A percentile compares a stretch with the other conserved stretches of the same genome.
Evolutionary conservation across 2,888 invertebrate genomes (phyloP).

Genomic region (Orchesellides sinensis): DNA sequence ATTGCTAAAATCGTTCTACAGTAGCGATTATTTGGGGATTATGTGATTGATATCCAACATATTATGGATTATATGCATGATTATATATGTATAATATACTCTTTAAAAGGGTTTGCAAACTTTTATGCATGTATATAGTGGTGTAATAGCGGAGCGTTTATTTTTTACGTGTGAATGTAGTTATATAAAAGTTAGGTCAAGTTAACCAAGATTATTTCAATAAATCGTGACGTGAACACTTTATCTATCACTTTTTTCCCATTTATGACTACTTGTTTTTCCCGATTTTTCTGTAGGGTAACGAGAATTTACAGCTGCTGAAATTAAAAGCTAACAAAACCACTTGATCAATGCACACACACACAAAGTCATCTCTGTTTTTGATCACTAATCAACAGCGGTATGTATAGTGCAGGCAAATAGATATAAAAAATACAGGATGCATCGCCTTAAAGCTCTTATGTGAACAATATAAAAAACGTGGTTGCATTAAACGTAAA

Average conservation of each 20-base stretch:
- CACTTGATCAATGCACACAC: neutral
- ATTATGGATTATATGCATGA: too few species aligned
- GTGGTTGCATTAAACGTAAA: too few species aligned
- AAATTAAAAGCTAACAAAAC: slow-evolving; percentile 34
- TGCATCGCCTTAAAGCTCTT: too few species aligned
- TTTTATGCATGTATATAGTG: too few species aligned
- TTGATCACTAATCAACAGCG: neutral
- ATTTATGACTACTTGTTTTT: slow-evolving; percentile 65
- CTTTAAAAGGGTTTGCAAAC: too few species aligned
- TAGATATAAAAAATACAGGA: too few species aligned
- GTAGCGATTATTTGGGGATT: too few species aligned
- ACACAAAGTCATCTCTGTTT: neutral
- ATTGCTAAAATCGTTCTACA: too few species aligned
- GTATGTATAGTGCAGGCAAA: neutral
- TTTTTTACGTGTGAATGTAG: slow-evolving; percentile 14
- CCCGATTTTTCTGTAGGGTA: slow-evolving; percentile 45
- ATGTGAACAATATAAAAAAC: too few species aligned
- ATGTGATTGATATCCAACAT: too few species aligned
- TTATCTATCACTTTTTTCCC: slow-evolving; percentile 63
- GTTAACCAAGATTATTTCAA: slow-evolving; percentile 66
- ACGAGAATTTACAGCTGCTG: slow-evolving; percentile 49
- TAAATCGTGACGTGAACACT: slow-evolving; percentile 67
- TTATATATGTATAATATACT: neutral
- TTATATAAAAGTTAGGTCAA: slow-evolving; percentile 54
- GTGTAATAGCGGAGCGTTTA: too few species aligned